phyloP scores from a whole-genome alignment of 64 coral and sea anemone genomes.

The Stichodactyla helianthus region DNA sequence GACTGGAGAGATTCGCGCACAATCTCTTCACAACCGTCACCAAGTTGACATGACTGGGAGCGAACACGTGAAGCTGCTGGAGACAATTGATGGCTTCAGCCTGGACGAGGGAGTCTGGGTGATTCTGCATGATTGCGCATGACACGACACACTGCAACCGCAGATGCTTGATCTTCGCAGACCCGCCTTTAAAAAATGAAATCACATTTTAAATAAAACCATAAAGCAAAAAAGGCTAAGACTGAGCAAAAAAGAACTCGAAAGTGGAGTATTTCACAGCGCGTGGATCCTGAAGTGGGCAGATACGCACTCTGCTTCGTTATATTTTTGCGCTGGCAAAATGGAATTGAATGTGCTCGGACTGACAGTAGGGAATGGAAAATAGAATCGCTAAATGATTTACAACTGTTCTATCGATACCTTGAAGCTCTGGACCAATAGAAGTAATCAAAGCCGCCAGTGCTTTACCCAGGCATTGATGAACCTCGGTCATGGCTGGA shows the following conservation, averaged over 20 bases:
- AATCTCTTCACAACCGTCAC: constrained; percentile 78
- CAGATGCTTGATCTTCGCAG: constrained; percentile 68
- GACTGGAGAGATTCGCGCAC: constrained; percentile 87
- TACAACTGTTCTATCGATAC: constrained; percentile 14
- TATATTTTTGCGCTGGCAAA: no score
- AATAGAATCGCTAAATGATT: background rate
- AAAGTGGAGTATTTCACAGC: no score
- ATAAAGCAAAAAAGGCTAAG: background rate
- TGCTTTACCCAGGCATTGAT: constrained; percentile 94
- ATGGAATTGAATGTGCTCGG: no score
- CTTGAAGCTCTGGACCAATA: constrained; percentile 96
- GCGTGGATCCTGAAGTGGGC: no score
- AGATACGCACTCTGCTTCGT: no score
- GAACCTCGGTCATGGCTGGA: constrained; percentile 84
- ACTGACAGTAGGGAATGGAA: no score
- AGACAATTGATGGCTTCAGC: constrained; percentile 97
- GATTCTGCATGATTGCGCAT: constrained; percentile 95
- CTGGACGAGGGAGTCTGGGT: constrained; percentile 91
- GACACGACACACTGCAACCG: constrained; percentile 82
- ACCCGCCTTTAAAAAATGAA: constrained; percentile 51
- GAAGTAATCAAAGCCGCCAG: constrained; percentile 92
- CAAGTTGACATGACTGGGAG: constrained; percentile 92
- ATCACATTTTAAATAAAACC: background rate
- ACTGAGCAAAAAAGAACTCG: no score
- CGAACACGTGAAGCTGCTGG: constrained; percentile 98